Base-by-base conservation (phyloP, 2,888 invertebrate genomes). In the Zele albiditarsus region DNA sequence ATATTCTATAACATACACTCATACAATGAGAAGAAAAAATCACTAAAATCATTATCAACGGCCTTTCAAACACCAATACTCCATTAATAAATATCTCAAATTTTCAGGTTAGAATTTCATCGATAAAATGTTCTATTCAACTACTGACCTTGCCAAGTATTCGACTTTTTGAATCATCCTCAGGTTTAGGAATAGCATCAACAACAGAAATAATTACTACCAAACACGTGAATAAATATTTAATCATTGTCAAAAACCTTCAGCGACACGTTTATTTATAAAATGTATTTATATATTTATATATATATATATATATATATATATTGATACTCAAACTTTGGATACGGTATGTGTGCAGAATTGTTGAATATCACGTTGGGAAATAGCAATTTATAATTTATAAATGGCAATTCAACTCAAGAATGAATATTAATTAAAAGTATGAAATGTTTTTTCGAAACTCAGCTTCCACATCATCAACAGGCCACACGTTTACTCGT, bases 131-230 rank as follows among this genome's bases (percentile, higher is more conserved):
- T 58, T 28, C 28, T 38, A 53, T 49, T 69, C 14, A 25, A 25
- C 2, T 38, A 77, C 82, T 70, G 80, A 88, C 89, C 87, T 86
- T 86, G 63, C 94, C 93, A 83, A 93, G 89, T 23, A 94, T 90
- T 76, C 93, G 90, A 78, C 93, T 93, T 31, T 82, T 82, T 58
- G 89, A 90, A 16, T 92, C 91, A 76, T 94, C 94, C 65, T 95
- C 95, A 16, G 93, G 93, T 86, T 94, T 95, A 0, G 96, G 95
- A 66, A 95, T 93, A 14, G 92, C 93, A 66, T 89, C 87, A 31
- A 90, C 90, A 69, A 86, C 79, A 57, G 53, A 33, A 25, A 68
- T 28, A 27, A 74, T 14, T n/a, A 71, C 57, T 27, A 80, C 31
- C 16, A 79, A 25, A 70, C 74, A 66, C 46, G 49, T 33, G 16